Conservation (phyloP, 2,888 invertebrate species). For the Eristalis pertinax region DNA sequence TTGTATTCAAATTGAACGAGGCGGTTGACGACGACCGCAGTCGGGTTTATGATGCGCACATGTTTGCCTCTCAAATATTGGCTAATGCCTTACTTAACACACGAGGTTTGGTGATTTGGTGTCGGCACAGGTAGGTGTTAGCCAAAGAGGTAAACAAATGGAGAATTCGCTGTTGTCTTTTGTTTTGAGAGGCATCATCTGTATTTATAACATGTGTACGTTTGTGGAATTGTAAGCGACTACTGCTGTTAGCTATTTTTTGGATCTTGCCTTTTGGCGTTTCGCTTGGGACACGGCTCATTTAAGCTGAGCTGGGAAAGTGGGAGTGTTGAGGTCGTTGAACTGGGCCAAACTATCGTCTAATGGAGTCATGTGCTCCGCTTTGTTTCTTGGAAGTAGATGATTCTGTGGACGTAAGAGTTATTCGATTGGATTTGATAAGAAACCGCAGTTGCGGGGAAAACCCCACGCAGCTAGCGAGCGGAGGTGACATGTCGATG, state of each 20-base stretch:
- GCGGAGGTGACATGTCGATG: too few relatives aligned
- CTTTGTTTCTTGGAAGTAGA: not conserved
- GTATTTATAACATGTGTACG: not conserved
- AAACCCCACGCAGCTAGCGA: not conserved
- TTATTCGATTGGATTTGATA: not conserved
- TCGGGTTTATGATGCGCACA: constrained; percentile 5
- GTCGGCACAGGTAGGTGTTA: constrained; percentile 5
- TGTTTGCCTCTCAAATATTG: constrained; percentile 17
- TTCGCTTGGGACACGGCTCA: not conserved
- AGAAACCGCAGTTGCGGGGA: not conserved
- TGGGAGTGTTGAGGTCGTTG: not conserved
- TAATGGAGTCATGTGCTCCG: not conserved
- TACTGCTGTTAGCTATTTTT: not conserved
- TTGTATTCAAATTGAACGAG: not conserved
- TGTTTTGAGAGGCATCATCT: not conserved
- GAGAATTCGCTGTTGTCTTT: not conserved
- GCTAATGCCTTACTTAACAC: constrained; percentile 18
- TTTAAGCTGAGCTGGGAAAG: not conserved
- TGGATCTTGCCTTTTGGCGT: not conserved
- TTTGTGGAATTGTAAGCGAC: not conserved
- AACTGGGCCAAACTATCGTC: not conserved
- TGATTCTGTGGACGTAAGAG: not conserved
- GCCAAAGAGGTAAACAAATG: constrained; percentile 14
- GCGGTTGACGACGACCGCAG: not conserved
- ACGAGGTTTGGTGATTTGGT: not conserved